Evolutionary conservation across 2,888 invertebrate genomes (phyloP), one percentile per base, ranked within the genome.

Genomic region (Hemistola chrysoprasaria): DNA sequence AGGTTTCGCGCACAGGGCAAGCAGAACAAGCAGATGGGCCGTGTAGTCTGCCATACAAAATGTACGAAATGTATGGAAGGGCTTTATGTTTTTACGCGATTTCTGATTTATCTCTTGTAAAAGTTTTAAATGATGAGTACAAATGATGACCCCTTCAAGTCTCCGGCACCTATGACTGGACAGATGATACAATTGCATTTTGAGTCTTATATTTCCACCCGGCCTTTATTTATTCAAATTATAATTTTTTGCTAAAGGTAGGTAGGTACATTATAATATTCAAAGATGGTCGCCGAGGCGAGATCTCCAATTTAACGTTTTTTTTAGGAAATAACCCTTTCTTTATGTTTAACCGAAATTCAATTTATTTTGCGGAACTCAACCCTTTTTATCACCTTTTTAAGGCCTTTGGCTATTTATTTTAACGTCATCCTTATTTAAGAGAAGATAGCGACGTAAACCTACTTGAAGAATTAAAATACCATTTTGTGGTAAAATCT

Each of bases 391-490:
- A 23, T 23, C 23, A 26, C 33, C 2, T 34, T 22, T 40, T 41
- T 31, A 34, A 33, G 33, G 33, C 22, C 31, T 8, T 31, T 22
- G 11, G 29, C 29, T 40, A 24, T 35, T 36, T 40, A 35, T 40
- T 32, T 40, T 40, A 22, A 20, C 22, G 29, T 29, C 40, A 34
- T 40, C 16, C 28, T 11, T 31, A 1, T 33, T 11, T 6, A 8
- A 29, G 33, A 22, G 24, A 28, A 30, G 33, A 34, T 24, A 29
- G 16, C 28, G 8, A 28, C 29, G 25, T 24, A 24, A 40, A 24
- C 29, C 29, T 28, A 22, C 22, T 36, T 16, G 4, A 16, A 16
- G 16, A 16, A 16, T 16, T 16, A 11, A 33, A 34, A 35, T 38
- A 40, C 28, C 34, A 38, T 40, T 35, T 29, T 28, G 27, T 33